Evolutionary conservation across 2,797 vertebrate species (phyloP).

Genomic region (Loriculus beryllinus): DNA sequence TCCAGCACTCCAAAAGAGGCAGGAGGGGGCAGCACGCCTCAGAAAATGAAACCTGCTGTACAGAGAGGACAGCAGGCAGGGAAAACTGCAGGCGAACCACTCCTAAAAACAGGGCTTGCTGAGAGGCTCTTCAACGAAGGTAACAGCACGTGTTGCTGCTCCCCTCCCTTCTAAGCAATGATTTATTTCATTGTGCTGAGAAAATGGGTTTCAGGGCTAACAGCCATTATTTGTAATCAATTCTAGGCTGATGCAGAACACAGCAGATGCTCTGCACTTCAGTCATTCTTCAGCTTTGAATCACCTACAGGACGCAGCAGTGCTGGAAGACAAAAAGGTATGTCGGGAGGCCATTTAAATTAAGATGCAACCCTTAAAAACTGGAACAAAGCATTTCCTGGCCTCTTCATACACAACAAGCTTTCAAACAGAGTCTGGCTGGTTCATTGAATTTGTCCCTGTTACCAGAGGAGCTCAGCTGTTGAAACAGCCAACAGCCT

Average conservation of each 20-base stretch:
- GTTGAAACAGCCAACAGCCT: background rate
- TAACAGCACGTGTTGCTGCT: background rate
- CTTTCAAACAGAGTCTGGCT: background rate
- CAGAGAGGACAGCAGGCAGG: background rate
- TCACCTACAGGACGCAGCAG: background rate
- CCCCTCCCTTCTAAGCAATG: background rate
- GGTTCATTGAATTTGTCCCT: background rate
- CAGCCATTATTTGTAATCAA: slow-evolving; percentile 26
- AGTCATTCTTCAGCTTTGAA: slow-evolving; percentile 14
- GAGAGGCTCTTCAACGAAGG: background rate
- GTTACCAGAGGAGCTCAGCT: background rate
- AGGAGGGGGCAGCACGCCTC: background rate
- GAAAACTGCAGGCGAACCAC: background rate
- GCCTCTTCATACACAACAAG: background rate
- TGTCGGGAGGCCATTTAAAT: background rate
- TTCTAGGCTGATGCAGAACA: background rate
- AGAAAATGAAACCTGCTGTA: background rate
- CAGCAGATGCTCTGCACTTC: slow-evolving; percentile 18
- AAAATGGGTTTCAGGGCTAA: slow-evolving; percentile 22
- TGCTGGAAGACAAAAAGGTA: slow-evolving; percentile 2
- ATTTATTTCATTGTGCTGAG: background rate
- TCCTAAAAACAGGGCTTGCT: background rate
- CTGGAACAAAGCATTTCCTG: background rate
- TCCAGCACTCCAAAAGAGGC: fast-evolving
- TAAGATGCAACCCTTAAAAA: slow-evolving; percentile 13